These are phyloP conservation scores for Chloropsis cyanopogon DNA, from an alignment of 2,113 vertebrate genomes.

Conservation along the genomic window DNA sequence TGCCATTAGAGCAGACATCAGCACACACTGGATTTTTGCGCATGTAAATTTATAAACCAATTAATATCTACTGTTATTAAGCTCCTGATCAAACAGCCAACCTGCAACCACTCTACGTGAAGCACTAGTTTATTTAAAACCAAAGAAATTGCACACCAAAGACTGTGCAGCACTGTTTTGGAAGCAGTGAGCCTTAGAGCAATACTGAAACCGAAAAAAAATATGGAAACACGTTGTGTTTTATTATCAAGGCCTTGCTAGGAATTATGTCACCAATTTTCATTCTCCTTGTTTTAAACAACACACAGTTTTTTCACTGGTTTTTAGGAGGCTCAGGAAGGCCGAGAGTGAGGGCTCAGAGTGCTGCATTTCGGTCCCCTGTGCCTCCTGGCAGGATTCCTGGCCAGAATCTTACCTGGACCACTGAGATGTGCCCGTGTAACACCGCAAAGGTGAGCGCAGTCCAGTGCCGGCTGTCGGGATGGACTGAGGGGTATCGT, in stretches of 20 bases:
- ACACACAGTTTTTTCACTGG: rapidly evolving
- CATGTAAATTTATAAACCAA: neutral
- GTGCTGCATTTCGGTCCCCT: neutral
- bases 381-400: neutral
- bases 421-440: constrained; percentile 94
- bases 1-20: neutral
- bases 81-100: neutral
- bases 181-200: neutral
- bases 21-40: neutral
- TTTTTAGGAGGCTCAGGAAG: neutral
- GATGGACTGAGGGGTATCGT: constrained; percentile 90
- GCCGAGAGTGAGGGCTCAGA: neutral
- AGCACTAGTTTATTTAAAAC: neutral
- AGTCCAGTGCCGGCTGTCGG: constrained; percentile 93
- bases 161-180: neutral
- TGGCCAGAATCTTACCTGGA: constrained; percentile 77
- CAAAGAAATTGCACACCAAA: neutral
- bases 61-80: neutral
- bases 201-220: neutral
- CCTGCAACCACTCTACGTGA: neutral
- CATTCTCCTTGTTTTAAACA: neutral
- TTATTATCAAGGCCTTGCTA: neutral
- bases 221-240: rapidly evolving
- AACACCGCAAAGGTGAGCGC: constrained; percentile 91
- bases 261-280: rapidly evolving